phyloP scores from a whole-genome alignment of 2,113 vertebrate species.

The Pelmatolapia mariae region DNA sequence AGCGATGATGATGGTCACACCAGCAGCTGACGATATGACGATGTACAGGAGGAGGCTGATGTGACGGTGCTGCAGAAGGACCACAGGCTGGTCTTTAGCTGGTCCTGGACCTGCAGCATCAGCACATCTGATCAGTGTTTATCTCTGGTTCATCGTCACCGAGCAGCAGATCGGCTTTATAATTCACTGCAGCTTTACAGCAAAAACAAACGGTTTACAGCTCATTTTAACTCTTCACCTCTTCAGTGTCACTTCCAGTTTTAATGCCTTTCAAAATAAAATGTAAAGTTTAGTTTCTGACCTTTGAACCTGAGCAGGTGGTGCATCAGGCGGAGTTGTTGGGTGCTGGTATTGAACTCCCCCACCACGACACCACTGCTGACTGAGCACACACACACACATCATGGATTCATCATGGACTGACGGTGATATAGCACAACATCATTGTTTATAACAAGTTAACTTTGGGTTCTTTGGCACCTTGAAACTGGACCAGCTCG shows the following conservation, averaged over 20 bases:
- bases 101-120: conserved; percentile 75
- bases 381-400: conserved; percentile 61
- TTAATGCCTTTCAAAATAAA: not conserved
- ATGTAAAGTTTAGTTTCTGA: conserved; percentile 37
- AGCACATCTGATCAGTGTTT: not conserved
- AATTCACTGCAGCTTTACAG: not conserved
- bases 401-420: not conserved
- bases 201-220: not conserved
- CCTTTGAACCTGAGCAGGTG: conserved; percentile 86
- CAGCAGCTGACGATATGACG: conserved; percentile 78
- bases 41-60: conserved; percentile 79
- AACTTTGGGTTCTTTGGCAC: conserved; percentile 4
- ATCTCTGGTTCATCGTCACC: not conserved
- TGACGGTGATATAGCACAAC: not conserved
- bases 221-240: not conserved
- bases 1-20: conserved; percentile 80
- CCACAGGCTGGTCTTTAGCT: conserved; percentile 80
- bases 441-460: rapidly evolving
- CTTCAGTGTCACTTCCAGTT: not conserved
- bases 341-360: conserved; percentile 78
- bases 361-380: conserved; percentile 81
- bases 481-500: conserved; percentile 57
- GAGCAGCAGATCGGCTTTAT: not conserved
- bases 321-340: conserved; percentile 78
- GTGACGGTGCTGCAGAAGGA: conserved; percentile 73